phyloP scores from a whole-genome alignment of 2,113 vertebrate species.

The Solea senegalensis region DNA sequence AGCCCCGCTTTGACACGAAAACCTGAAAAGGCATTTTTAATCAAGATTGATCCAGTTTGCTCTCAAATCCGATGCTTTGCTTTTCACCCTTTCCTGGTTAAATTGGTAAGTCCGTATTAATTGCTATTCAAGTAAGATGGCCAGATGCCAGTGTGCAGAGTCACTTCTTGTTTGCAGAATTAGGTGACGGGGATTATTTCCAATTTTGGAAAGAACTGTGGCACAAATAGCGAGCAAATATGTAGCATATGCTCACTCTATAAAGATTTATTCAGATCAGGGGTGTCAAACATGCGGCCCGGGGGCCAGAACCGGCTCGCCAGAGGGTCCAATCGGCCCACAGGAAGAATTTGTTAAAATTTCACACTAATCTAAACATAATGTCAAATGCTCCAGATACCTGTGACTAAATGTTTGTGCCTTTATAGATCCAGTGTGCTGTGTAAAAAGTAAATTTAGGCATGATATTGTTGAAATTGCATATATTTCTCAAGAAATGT shows the following conservation, averaged over 20 bases:
- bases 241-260: conserved; percentile 1
- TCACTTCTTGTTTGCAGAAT: conserved; percentile 43
- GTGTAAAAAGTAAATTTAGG: no score
- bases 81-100: no score
- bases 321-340: no score
- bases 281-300: no score
- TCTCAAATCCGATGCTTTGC: conserved; percentile 4
- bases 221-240: conserved; percentile 19
- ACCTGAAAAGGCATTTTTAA: conserved; percentile 49
- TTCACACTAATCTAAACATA: no score
- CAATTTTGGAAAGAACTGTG: background rate
- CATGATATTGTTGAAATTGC: no score
- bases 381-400: no score
- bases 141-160: conserved; percentile 30
- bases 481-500: no score
- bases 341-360: no score
- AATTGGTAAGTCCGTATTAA: conserved; percentile 21
- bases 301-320: no score
- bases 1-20: conserved; percentile 1
- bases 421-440: no score
- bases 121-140: conserved; percentile 22
- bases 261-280: conserved; percentile 17
- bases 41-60: conserved; percentile 42
- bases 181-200: conserved; percentile 23
- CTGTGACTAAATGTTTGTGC: no score